A percentile compares a stretch with the other conserved stretches of the same genome.
These are phyloP conservation scores for Drosophila testacea DNA, from an alignment of 2,888 invertebrate genomes.

Conservation along the genomic window DNA sequence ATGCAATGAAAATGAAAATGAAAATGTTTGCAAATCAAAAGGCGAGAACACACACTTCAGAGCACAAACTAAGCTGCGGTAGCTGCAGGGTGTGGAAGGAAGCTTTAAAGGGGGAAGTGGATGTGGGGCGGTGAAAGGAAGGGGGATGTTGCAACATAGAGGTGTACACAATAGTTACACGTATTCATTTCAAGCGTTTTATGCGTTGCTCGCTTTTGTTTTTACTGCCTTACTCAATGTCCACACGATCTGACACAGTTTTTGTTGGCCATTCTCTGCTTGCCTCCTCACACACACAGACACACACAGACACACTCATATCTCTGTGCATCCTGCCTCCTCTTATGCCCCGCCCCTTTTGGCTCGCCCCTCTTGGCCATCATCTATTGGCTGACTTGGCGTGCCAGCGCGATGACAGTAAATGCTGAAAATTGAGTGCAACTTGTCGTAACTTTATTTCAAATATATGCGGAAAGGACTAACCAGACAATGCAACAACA, in stretches of 20 bases:
- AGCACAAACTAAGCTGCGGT: slow-evolving; percentile 17
- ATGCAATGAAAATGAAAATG: slow-evolving; percentile 61
- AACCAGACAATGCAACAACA: slow-evolving; percentile 74
- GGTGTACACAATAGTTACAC: slow-evolving; percentile 59
- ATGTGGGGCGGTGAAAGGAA: background rate
- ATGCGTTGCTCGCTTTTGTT: slow-evolving; percentile 70
- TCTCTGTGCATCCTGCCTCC: background rate
- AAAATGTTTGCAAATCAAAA: slow-evolving; percentile 70
- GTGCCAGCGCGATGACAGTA: slow-evolving; percentile 73
- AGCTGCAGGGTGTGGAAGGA: background rate
- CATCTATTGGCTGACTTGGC: slow-evolving; percentile 44
- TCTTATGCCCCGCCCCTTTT: too few species aligned
- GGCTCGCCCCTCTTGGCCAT: background rate
- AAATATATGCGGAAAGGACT: slow-evolving; percentile 78
- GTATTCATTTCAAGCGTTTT: slow-evolving; percentile 77
- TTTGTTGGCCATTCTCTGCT: slow-evolving; percentile 50
- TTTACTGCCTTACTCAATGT: slow-evolving; percentile 43
- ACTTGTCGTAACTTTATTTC: slow-evolving; percentile 81
- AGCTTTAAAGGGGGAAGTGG: background rate
- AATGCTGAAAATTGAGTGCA: slow-evolving; percentile 82
- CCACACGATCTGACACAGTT: slow-evolving; percentile 64
- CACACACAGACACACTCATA: background rate
- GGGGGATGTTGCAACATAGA: slow-evolving; percentile 6
- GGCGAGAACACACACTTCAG: slow-evolving; percentile 21
- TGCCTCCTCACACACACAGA: slow-evolving; percentile 1